Evolutionary conservation across 35 echinoderm and acorn worm genomes (phyloP).

Genomic region (Strongylocentrotus purpuratus): DNA sequence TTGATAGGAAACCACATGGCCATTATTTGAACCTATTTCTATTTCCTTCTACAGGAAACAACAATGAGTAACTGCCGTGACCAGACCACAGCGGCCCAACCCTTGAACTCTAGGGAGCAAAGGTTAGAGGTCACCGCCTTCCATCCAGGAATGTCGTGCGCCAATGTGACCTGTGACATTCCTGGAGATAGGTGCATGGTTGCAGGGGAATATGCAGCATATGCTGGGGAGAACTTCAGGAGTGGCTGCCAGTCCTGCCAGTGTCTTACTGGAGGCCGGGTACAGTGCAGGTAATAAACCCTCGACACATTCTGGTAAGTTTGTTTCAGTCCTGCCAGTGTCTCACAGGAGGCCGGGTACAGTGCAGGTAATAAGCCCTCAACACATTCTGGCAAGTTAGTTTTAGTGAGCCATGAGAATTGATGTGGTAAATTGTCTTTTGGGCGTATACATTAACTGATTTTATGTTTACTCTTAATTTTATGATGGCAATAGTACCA

Average conservation of each 20-base stretch:
- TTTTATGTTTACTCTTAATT: no score
- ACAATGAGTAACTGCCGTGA: slow-evolving; percentile 61
- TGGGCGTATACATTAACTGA: no score
- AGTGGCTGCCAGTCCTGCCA: slow-evolving; percentile 79
- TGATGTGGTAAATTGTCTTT: no score
- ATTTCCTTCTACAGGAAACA: slow-evolving; percentile 47
- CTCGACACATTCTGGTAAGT: no score
- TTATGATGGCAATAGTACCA: no score
- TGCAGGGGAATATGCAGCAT: slow-evolving; percentile 58
- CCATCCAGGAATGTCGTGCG: slow-evolving; percentile 75
- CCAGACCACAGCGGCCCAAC: slow-evolving; percentile 50
- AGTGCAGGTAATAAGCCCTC: slow-evolving; percentile 57
- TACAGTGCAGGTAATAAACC: slow-evolving; percentile 75
- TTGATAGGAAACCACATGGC: no score
- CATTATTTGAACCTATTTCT: background rate
- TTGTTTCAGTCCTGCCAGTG: slow-evolving; percentile 58
- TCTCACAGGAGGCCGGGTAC: slow-evolving; percentile 63
- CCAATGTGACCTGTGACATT: slow-evolving; percentile 70
- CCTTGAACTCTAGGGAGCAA: background rate
- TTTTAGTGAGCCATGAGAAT: no score
- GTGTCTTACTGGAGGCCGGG: slow-evolving; percentile 71
- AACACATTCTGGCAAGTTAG: no score
- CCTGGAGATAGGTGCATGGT: slow-evolving; percentile 66
- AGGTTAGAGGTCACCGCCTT: slow-evolving; percentile 78
- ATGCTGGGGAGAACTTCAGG: slow-evolving; percentile 61